phyloP scores from a whole-genome alignment of 2,797 vertebrate species.

The Paramormyrops hopkinsi region DNA sequence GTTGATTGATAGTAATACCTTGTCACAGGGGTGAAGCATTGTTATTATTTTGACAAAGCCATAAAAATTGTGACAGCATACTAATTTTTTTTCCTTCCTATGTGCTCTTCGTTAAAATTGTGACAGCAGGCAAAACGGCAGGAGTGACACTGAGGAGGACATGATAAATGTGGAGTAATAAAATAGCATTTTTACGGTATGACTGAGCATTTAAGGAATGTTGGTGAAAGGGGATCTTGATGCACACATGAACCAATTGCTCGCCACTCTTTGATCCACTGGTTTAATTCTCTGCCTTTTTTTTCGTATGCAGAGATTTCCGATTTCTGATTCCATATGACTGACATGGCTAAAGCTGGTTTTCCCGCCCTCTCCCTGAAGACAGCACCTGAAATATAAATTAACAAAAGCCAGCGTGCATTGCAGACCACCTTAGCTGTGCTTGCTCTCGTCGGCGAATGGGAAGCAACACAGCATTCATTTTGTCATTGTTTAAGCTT shows the following conservation, averaged over 20 bases:
- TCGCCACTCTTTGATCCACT: neutral
- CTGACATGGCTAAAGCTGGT: neutral
- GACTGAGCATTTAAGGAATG: neutral
- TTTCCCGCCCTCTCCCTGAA: neutral
- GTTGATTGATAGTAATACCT: constrained; percentile 65
- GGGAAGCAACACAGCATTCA: neutral
- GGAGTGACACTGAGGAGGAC: constrained; percentile 23
- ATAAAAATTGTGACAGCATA: constrained; percentile 61
- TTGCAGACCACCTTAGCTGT: too few species aligned
- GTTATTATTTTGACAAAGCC: constrained; percentile 60
- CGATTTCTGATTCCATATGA: neutral
- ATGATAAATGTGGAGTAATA: constrained; percentile 16
- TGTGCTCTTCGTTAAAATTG: constrained; percentile 41
- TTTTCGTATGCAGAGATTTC: neutral
- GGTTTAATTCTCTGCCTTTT: neutral
- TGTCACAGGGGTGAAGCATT: constrained; percentile 67
- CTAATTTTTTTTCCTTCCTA: constrained; percentile 56
- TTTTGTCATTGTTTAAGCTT: neutral
- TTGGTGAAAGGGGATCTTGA: neutral
- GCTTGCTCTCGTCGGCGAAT: neutral
- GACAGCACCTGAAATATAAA: neutral
- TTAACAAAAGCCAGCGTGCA: neutral
- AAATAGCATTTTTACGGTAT: neutral
- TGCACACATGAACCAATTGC: neutral
- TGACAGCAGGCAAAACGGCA: neutral